Conservation (phyloP, 2,113 vertebrate species). For the Caranx melampygus region DNA sequence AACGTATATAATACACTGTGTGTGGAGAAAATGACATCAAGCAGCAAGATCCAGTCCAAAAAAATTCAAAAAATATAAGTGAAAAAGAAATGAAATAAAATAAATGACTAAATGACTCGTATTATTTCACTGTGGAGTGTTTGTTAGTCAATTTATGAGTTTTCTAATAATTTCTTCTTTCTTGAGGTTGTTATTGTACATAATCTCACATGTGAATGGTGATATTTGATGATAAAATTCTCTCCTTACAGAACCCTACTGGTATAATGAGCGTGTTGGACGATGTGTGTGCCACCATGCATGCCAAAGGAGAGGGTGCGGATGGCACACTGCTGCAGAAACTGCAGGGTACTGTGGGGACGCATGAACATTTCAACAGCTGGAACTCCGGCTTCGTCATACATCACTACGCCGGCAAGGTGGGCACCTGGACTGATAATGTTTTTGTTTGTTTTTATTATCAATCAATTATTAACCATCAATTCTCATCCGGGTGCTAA, state of each 20-base stretch:
- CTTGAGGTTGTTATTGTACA: no score
- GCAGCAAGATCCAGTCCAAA: no score
- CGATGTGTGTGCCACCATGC: conserved; percentile 97
- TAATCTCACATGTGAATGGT: conserved; percentile 1
- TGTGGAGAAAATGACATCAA: no score
- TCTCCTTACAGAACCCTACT: conserved; percentile 87
- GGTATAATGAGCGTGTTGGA: conserved; percentile 98
- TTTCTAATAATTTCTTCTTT: no score
- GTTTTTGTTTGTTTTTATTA: background rate
- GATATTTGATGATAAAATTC: background rate
- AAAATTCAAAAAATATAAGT: no score
- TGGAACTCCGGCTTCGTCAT: conserved; percentile 94
- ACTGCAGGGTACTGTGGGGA: conserved; percentile 92
- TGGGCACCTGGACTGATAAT: conserved; percentile 46
- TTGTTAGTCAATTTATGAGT: no score
- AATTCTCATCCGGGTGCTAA: background rate
- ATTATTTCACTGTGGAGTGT: no score
- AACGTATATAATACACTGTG: no score
- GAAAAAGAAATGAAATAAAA: no score
- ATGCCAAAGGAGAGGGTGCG: conserved; percentile 93
- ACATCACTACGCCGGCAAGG: conserved; percentile 98
- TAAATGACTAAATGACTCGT: no score
- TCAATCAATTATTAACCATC: no score
- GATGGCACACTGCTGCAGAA: conserved; percentile 96
- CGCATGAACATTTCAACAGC: conserved; percentile 97